Base-by-base conservation (phyloP, 2,113 vertebrate genomes). In the Mugil cephalus region DNA sequence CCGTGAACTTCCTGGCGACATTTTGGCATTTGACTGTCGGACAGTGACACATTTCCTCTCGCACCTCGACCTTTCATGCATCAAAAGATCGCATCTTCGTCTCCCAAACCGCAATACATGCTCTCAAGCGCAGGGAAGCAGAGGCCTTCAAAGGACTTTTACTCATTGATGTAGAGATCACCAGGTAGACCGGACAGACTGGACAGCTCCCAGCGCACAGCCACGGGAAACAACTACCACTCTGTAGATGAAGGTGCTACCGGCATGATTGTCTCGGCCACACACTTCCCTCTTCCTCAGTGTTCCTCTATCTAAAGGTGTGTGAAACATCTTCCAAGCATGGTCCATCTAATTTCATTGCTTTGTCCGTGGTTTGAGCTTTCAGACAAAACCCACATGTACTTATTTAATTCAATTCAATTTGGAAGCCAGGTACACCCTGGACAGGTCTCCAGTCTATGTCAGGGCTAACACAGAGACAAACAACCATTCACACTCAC, bases 161-260 rank as follows among this genome's bases (percentile, higher is more conserved):
- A 85, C 62, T 88, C 85, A 82, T 76, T 88, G 59, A 88, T 85
- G 82, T 6, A 13, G 66, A 53, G 68, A 61, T 58, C 54, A 47
- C n/a, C 3, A 10, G n/a, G 53, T 36, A 12, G 54, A 10, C 8
- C 1, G 62, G 58, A 19, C 7, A 47, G 66, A 53, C 48, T 18
- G 43, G n/a, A 42, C 12, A n/a, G 42, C 59, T 72, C 19, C 36
- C 50, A 52, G 58, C 65, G 30, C 35, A 58, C 47, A 30, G 53
- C 24, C 24, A 30, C 24, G 3, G 24, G 3, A 30, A 30, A 30
- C 24, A 30, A 30, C 24, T 30, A 30, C 19, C 17, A 2, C 36
- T 36, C 21, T 8, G 24, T 21, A 40, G n/a, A 51, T 17, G 38
- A 24, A 45, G 15, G 36, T 13, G 10, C n/a, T 34, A 62, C 10